phyloP scores from a whole-genome alignment of 2,797 vertebrate species.

The Poecilia picta region DNA sequence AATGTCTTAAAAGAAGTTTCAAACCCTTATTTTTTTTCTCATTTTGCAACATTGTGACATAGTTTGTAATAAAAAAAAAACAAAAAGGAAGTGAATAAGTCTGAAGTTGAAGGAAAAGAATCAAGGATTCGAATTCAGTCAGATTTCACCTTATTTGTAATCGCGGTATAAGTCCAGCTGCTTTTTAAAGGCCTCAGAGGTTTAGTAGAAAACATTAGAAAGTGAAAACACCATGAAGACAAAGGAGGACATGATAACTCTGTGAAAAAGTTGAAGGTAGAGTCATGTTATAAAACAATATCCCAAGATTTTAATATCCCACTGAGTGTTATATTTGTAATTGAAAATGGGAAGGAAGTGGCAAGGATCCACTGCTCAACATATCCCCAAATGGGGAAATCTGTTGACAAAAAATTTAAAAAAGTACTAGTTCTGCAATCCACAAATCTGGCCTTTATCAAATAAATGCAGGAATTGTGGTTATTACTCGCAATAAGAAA shows the following conservation, averaged over 20 bases:
- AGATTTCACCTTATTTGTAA: background rate
- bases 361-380: background rate
- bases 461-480: background rate
- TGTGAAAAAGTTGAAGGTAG: background rate
- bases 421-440: background rate
- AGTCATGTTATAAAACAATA: background rate
- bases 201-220: background rate
- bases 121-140: background rate
- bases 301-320: background rate
- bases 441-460: background rate
- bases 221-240: background rate
- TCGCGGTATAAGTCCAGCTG: background rate
- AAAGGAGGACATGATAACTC: background rate
- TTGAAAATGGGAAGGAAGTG: background rate
- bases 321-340: background rate
- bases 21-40: background rate
- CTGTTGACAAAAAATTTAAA: background rate
- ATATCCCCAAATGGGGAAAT: background rate
- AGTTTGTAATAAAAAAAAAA: background rate
- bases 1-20: background rate
- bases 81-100: background rate
- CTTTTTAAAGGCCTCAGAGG: background rate
- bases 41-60: background rate
- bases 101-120: background rate
- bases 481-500: background rate